Conservation (phyloP, 2,113 vertebrate genomes). For the Istiophorus platypterus region DNA sequence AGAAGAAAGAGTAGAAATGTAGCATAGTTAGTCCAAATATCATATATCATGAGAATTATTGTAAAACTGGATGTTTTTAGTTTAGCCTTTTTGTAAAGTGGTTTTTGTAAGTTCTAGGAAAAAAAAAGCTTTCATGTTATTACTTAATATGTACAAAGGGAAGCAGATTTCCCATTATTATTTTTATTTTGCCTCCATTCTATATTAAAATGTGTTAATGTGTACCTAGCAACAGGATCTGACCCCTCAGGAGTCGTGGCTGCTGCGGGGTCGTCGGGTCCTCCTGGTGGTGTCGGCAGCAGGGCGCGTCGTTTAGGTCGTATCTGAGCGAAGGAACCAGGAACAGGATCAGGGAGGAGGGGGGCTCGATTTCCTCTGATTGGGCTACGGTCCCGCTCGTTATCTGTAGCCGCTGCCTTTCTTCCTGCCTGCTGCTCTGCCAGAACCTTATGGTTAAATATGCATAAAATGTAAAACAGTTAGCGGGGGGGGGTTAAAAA, state of each 20-base stretch:
- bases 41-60: not conserved
- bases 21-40: not conserved
- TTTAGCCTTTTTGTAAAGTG: not conserved
- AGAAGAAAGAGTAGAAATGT: not conserved
- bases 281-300: constrained; percentile 84
- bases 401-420: constrained; percentile 69
- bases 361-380: constrained; percentile 81
- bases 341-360: constrained; percentile 84
- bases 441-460: constrained; percentile 70
- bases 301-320: constrained; percentile 83
- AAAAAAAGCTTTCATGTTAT: not conserved
- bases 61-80: not conserved
- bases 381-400: constrained; percentile 84
- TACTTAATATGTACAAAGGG: not conserved
- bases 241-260: constrained; percentile 71
- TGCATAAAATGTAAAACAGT: not conserved
- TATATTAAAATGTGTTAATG: not conserved
- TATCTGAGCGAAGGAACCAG: constrained; percentile 78
- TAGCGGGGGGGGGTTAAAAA: too few relatives aligned
- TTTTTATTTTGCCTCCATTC: not conserved
- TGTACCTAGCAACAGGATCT: constrained; percentile 85
- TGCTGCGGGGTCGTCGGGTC: constrained; percentile 77
- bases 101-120: not conserved
- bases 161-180: not conserved
- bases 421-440: constrained; percentile 85